phyloP scores from a whole-genome alignment of 1,140 invertebrate genomes.

The Papilio glaucus region DNA sequence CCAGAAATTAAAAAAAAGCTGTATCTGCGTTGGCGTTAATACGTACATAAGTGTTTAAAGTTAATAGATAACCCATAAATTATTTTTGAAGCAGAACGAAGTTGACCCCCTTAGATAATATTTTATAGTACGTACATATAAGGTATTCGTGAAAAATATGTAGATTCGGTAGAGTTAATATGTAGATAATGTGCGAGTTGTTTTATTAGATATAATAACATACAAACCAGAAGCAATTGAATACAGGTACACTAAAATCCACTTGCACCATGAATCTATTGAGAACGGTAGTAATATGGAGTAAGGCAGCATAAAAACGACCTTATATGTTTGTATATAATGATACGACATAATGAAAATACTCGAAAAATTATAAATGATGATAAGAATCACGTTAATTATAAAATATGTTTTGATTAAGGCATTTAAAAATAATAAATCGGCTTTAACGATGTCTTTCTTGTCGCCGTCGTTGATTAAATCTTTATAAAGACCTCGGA shows the following conservation, averaged over 20 bases:
- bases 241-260: slow-evolving; percentile 56
- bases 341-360: slow-evolving; percentile 53
- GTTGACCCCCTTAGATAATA: too few relatives aligned
- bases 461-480: slow-evolving; percentile 47
- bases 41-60: too few relatives aligned
- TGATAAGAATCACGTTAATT: slow-evolving; percentile 59
- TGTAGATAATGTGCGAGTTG: too few relatives aligned
- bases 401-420: slow-evolving; percentile 65
- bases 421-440: slow-evolving; percentile 52
- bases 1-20: too few relatives aligned
- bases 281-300: slow-evolving; percentile 58
- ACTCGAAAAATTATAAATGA: slow-evolving; percentile 65
- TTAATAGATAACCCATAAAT: too few relatives aligned
- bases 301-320: slow-evolving; percentile 56
- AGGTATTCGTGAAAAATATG: too few relatives aligned
- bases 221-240: slow-evolving; percentile 58
- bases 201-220: slow-evolving; percentile 1
- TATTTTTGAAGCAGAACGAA: too few relatives aligned
- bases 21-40: too few relatives aligned
- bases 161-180: too few relatives aligned
- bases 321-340: slow-evolving; percentile 48
- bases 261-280: slow-evolving; percentile 52
- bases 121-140: too few relatives aligned
- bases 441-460: slow-evolving; percentile 42
- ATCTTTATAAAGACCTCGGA: slow-evolving; percentile 48